A percentile compares a stretch with the other conserved stretches of the same genome.
phyloP scores from a whole-genome alignment of 2,888 invertebrate genomes.

The Dorcus parallelipipedus region DNA sequence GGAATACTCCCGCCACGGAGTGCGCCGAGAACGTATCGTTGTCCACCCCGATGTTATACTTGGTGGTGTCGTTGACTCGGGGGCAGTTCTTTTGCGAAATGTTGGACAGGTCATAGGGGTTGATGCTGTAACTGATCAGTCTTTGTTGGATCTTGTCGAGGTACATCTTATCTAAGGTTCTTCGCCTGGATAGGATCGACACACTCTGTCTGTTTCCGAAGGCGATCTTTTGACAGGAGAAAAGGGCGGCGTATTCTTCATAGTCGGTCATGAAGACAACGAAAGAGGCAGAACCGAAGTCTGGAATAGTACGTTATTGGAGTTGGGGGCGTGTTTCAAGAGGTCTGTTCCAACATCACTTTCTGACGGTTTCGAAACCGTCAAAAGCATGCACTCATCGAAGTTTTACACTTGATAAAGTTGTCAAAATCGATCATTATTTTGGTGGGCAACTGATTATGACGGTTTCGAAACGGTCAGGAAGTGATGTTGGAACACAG shows the following conservation, averaged over 20 bases:
- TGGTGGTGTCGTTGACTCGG: slow-evolving; percentile 55
- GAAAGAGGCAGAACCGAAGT: slow-evolving; percentile 72
- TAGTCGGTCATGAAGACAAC: slow-evolving; percentile 75
- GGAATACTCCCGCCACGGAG: slow-evolving; percentile 67
- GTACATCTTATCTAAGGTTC: slow-evolving; percentile 67
- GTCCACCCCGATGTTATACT: slow-evolving; percentile 68
- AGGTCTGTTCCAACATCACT: too few species aligned
- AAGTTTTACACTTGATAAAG: too few species aligned
- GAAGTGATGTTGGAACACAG: too few species aligned
- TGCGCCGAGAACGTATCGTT: slow-evolving; percentile 73
- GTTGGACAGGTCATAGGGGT: slow-evolving; percentile 72
- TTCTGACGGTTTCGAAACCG: too few species aligned
- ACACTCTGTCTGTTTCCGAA: slow-evolving; percentile 76
- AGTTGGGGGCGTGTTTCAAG: background rate
- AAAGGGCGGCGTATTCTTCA: slow-evolving; percentile 68
- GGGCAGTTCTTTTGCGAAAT: slow-evolving; percentile 72
- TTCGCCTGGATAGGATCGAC: slow-evolving; percentile 73
- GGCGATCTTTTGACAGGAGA: slow-evolving; percentile 73
- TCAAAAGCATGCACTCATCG: too few species aligned
- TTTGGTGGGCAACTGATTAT: too few species aligned
- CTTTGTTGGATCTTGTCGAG: slow-evolving; percentile 68
- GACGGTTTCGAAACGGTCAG: too few species aligned
- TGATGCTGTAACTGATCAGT: slow-evolving; percentile 63
- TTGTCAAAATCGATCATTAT: too few species aligned
- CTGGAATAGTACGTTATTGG: slow-evolving; percentile 45